Evolutionary conservation across 64 coral and sea anemone genomes (phyloP).

Genomic region (Pachyseris speciosa): DNA sequence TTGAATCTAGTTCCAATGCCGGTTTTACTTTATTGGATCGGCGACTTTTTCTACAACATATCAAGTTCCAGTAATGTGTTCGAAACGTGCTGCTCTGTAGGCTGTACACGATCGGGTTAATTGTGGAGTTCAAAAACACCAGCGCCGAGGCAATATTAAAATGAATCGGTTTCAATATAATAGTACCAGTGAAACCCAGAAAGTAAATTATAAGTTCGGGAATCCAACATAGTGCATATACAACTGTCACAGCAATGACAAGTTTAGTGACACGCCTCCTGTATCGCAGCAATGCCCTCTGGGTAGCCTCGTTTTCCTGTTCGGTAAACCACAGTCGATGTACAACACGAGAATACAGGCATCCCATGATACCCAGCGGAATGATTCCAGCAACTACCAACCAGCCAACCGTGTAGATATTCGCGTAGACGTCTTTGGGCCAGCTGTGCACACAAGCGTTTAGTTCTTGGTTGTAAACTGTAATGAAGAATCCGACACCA

Average conservation of each 20-base stretch:
- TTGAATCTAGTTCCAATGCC: background rate
- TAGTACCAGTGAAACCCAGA: background rate
- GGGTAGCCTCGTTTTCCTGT: constrained; percentile 6
- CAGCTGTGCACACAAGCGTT: background rate
- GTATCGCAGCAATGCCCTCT: background rate
- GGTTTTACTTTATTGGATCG: background rate
- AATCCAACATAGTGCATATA: constrained; percentile 15
- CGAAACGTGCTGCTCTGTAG: constrained; percentile 4
- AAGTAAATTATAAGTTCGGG: constrained; percentile 1
- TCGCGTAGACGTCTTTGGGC: background rate
- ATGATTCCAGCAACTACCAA: background rate
- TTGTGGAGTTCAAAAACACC: background rate
- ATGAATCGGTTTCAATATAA: background rate
- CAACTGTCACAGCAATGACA: constrained; percentile 5
- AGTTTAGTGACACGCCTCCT: constrained; percentile 2
- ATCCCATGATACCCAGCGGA: background rate
- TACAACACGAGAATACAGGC: background rate
- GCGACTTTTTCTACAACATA: background rate
- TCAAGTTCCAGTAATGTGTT: background rate
- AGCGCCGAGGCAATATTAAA: background rate
- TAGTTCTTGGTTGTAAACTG: background rate
- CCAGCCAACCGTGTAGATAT: constrained; percentile 18
- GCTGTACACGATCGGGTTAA: background rate
- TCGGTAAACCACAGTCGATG: background rate
- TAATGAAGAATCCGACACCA: constrained; percentile 5